phyloP scores from a whole-genome alignment of 1,140 invertebrate species.

The Brachionus plicatilis region DNA sequence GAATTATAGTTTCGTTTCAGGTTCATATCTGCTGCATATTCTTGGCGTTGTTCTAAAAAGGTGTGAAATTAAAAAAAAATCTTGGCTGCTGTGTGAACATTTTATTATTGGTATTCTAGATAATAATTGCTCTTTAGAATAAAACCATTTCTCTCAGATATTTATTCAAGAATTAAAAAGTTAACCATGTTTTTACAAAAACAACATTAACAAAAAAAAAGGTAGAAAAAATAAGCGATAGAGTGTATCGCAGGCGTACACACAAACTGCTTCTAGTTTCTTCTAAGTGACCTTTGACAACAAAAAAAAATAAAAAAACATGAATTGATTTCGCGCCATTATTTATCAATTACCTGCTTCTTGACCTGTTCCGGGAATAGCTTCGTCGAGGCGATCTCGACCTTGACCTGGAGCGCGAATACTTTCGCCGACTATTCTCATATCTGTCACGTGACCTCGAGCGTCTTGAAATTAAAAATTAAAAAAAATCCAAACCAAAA shows the following conservation, averaged over 20 bases:
- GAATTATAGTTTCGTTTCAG: too few relatives aligned
- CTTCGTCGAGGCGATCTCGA: neutral
- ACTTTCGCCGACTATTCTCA: neutral
- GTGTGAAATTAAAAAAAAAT: too few relatives aligned
- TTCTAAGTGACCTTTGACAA: neutral
- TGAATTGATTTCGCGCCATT: too few relatives aligned
- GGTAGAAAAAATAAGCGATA: neutral
- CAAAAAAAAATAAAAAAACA: neutral
- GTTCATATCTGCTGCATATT: too few relatives aligned
- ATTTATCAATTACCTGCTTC: neutral
- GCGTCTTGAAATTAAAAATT: neutral
- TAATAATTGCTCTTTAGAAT: neutral
- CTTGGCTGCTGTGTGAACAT: too few relatives aligned
- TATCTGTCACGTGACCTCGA: conserved; percentile 3
- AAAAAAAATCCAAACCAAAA: neutral
- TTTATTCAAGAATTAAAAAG: neutral
- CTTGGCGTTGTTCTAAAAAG: too few relatives aligned
- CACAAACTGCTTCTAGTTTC: neutral
- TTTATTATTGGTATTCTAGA: too few relatives aligned
- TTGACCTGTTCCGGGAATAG: conserved; percentile 15
- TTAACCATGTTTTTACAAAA: neutral
- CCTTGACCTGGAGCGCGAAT: neutral
- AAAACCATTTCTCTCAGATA: neutral
- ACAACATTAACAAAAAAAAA: neutral
- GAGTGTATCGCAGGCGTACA: neutral